These are phyloP conservation scores for Alfaro cultratus DNA, from an alignment of 2,797 vertebrate genomes.

Conservation along the genomic window DNA sequence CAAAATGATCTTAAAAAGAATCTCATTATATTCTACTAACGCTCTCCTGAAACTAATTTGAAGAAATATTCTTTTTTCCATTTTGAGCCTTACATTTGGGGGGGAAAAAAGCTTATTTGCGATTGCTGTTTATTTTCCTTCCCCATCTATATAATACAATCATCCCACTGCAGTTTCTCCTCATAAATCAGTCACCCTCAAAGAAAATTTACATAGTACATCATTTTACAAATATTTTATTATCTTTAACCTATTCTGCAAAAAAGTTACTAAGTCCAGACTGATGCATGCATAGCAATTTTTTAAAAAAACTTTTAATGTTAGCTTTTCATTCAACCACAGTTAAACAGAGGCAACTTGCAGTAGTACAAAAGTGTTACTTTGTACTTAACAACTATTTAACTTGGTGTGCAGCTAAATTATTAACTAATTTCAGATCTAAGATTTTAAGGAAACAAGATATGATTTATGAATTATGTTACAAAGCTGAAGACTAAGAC, in stretches of 20 bases:
- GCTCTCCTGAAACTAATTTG: not conserved
- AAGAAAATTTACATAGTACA: not conserved
- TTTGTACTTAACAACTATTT: not conserved
- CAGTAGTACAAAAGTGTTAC: not conserved
- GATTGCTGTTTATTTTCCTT: not conserved
- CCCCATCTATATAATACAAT: constrained; percentile 12
- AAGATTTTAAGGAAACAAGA: constrained; percentile 47
- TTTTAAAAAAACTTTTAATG: not conserved
- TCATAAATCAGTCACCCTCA: not conserved
- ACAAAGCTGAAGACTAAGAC: constrained; percentile 27
- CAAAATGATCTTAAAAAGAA: not conserved
- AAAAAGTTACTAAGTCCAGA: not conserved
- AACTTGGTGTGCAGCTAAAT: not conserved
- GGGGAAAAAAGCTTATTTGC: constrained; percentile 4
- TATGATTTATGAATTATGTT: constrained; percentile 29
- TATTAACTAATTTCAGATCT: constrained; percentile 22
- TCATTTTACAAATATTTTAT: not conserved
- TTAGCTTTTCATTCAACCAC: not conserved
- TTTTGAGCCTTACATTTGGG: constrained; percentile 8
- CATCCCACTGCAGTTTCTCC: not conserved
- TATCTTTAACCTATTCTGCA: not conserved
- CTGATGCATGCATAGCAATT: not conserved
- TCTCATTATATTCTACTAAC: constrained; percentile 12
- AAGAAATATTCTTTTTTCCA: constrained; percentile 18
- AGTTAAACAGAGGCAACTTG: not conserved